phyloP scores from a whole-genome alignment of 2,888 invertebrate genomes.

The Parnassius smintheus region DNA sequence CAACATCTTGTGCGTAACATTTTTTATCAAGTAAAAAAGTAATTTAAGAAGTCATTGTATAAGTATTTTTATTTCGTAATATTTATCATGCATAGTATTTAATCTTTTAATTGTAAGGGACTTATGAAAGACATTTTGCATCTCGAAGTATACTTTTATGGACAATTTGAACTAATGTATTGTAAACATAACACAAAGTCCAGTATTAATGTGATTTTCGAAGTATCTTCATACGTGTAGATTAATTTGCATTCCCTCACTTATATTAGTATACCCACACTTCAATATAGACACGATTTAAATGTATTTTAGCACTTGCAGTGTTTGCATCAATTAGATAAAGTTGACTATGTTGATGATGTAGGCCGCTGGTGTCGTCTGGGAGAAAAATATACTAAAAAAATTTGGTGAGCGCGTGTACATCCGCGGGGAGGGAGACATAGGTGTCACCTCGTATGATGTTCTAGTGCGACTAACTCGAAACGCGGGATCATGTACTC shows the following conservation, averaged over 20 bases:
- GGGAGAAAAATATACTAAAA: too few species aligned
- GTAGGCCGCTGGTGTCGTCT: too few species aligned
- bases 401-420: too few species aligned
- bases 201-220: conserved; percentile 29
- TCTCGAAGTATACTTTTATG: conserved; percentile 18
- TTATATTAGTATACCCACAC: background rate
- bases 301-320: background rate
- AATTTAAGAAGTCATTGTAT: background rate
- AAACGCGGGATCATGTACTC: too few species aligned
- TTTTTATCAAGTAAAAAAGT: background rate
- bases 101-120: conserved; percentile 16
- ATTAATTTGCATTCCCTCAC: conserved; percentile 22
- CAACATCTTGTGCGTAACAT: background rate
- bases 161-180: conserved; percentile 6
- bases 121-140: conserved; percentile 26
- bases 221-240: background rate
- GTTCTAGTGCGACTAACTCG: too few species aligned
- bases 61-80: background rate
- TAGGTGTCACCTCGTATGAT: too few species aligned
- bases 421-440: too few species aligned
- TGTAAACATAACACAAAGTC: conserved; percentile 18
- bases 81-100: background rate
- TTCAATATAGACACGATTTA: background rate
- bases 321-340: conserved; percentile 2
- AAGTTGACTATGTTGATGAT: too few species aligned